Conservation (phyloP, 2,113 vertebrate species). For the Chascanopsetta lugubris region DNA sequence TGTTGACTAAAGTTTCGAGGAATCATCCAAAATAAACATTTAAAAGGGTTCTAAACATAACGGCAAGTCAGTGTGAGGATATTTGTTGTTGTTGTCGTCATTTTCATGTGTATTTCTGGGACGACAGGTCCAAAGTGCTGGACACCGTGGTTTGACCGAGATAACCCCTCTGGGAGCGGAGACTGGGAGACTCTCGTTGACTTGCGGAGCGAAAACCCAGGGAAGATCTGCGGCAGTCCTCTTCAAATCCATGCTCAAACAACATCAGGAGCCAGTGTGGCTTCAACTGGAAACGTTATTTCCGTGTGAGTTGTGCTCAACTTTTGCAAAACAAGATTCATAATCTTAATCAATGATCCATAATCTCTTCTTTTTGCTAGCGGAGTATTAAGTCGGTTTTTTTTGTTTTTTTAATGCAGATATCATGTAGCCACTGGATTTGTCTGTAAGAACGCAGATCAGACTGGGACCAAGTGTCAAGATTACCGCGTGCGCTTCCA, state of each 20-base stretch:
- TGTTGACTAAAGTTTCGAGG: too few relatives aligned
- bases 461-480: background rate
- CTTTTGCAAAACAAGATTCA: background rate
- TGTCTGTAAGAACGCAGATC: background rate
- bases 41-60: too few relatives aligned
- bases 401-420: background rate
- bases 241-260: background rate
- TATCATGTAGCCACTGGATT: background rate
- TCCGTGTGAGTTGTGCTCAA: background rate
- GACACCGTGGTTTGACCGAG: slow-evolving; percentile 1
- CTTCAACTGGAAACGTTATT: background rate
- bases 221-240: background rate
- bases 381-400: too few relatives aligned
- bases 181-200: background rate
- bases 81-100: too few relatives aligned
- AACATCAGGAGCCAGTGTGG: background rate
- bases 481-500: background rate
- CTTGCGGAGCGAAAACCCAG: background rate
- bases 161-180: slow-evolving; percentile 2
- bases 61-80: too few relatives aligned
- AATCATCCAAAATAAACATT: too few relatives aligned
- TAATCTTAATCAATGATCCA: background rate
- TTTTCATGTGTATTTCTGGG: too few relatives aligned
- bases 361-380: background rate
- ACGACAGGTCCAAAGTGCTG: background rate